Conservation (phyloP, 2,113 vertebrate species). For the Orthonyx spaldingii region DNA sequence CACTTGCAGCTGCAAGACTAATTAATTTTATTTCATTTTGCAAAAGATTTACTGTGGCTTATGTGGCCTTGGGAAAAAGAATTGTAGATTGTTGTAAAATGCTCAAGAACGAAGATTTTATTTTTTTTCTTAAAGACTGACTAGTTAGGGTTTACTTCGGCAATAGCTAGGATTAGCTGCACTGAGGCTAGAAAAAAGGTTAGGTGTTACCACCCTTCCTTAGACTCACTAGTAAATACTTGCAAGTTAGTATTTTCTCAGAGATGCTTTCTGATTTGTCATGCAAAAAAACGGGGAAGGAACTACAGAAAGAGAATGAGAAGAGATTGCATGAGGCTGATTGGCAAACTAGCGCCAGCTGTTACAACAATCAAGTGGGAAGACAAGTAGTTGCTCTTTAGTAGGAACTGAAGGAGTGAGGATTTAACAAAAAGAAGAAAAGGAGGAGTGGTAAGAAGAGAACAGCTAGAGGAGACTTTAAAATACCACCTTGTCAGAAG, state of each 20-base stretch:
- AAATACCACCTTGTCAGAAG: neutral
- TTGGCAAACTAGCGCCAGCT: conserved; percentile 6
- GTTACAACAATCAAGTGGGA: neutral
- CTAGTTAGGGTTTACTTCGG: neutral
- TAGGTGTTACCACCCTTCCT: neutral
- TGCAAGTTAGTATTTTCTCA: neutral
- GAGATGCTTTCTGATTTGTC: neutral
- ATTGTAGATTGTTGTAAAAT: neutral
- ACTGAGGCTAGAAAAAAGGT: neutral
- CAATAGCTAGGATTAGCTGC: neutral
- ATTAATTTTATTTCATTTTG: conserved; percentile 33
- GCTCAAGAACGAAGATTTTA: neutral
- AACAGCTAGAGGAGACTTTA: neutral
- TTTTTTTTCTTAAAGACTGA: neutral
- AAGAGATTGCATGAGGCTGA: neutral
- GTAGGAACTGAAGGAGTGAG: neutral
- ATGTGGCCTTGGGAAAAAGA: neutral
- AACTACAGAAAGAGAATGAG: neutral
- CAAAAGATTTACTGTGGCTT: conserved; percentile 27
- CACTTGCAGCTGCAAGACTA: conserved; percentile 26
- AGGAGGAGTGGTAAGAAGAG: neutral
- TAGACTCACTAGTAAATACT: neutral
- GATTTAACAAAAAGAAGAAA: neutral
- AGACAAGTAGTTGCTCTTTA: neutral
- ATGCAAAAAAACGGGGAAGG: neutral